Conservation (phyloP, 2,113 vertebrate species). For the Diglossa brunneiventris region DNA sequence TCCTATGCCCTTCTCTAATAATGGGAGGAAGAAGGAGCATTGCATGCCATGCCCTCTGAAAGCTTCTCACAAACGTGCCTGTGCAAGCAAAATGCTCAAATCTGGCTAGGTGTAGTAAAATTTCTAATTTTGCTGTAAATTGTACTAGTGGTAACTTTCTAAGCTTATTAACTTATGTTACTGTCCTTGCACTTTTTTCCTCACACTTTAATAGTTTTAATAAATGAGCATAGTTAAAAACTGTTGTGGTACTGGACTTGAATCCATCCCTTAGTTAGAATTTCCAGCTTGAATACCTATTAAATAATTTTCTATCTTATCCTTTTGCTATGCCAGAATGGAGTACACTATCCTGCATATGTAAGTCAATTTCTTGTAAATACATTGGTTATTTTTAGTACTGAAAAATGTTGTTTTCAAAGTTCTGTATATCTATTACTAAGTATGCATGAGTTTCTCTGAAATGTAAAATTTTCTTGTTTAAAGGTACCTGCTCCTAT, state of each 20-base stretch:
- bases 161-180: background rate
- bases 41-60: background rate
- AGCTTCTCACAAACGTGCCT: background rate
- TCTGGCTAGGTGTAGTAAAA: background rate
- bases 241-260: background rate
- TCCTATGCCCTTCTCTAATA: background rate
- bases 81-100: background rate
- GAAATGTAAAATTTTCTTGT: background rate
- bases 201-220: background rate
- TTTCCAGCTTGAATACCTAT: background rate
- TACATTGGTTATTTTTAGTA: background rate
- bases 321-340: conserved; percentile 81
- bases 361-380: conserved; percentile 76
- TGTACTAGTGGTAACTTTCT: background rate
- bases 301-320: conserved; percentile 60
- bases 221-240: background rate
- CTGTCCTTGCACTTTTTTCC: background rate
- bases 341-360: conserved; percentile 88
- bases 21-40: background rate
- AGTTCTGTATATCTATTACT: background rate
- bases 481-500: conserved; percentile 82
- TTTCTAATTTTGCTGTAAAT: accelerated
- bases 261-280: background rate
- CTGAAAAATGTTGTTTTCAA: background rate
- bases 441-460: background rate